Base-by-base conservation (phyloP, 2,113 vertebrate species). In the Pangasianodon gigas region DNA sequence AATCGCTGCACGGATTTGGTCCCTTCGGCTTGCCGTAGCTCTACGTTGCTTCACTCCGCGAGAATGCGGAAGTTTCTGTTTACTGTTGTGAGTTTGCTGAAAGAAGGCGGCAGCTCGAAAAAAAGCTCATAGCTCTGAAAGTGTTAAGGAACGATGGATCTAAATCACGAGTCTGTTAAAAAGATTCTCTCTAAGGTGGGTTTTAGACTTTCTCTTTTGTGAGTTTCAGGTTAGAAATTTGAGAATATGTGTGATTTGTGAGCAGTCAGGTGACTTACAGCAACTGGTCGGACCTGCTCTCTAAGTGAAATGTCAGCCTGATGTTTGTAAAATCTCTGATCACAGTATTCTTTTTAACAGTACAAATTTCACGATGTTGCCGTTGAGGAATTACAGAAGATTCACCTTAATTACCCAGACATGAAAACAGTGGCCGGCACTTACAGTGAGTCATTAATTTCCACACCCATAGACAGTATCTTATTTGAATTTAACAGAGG, bases 291-390 rank as follows among this genome's bases (percentile, higher is more conserved):
- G 67, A 89, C 84, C 74, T 89, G 87, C 32, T 19, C 11, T 6
- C 18, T 16, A 0, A 67, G 71, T 85, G n/a, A 77, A 56, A 46
- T 18, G 29, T 11, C 77, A 84, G 19, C 1, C 14, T 58, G 18
- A 56, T 67, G 29, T 54, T 5, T 16, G 6, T 21, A 29, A 41
- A 84, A 18, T 58, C 24, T 82, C 21, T 52, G 4, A 77, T 58
- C 6, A n/a, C 1, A 21, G 69, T 26, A 26, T 46, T 51, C 87
- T 80, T 85, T 74, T 90, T 54, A 51, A 90, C 74, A 96, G 96
- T 96, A 96, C 92, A 96, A 96, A 92, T 96, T 96, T 91, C 94
- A 84, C 0, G 96, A 96, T 95, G 93, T 96, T 89, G 95, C 95
- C 1, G 41, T 96, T 52, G 95, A 95, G 65, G 96, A 96, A 92